Percentiles rank a stretch among this genome's conserved stretches.
Conservation (phyloP, 2,113 vertebrate genomes). For the Myotis davidii region DNA sequence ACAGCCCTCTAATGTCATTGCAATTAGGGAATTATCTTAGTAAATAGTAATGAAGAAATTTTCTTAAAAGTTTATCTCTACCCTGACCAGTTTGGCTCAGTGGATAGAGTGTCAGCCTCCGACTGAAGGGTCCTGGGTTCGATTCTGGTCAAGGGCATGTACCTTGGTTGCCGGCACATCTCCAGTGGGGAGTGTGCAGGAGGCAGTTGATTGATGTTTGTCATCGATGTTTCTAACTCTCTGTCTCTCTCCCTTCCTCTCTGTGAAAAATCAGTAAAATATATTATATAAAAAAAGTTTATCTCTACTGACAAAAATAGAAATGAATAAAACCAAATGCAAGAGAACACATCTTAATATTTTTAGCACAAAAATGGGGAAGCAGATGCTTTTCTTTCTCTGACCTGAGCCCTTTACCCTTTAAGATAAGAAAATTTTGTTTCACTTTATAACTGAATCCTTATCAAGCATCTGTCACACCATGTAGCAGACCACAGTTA, state of each 20-base stretch:
- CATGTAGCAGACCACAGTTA: background rate
- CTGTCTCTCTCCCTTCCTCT: too few relatives aligned
- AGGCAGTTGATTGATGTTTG: too few relatives aligned
- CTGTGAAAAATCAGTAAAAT: too few relatives aligned
- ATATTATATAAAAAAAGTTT: background rate
- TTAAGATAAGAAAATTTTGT: background rate
- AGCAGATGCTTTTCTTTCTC: background rate
- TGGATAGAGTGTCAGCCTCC: too few relatives aligned
- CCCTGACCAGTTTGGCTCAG: too few relatives aligned
- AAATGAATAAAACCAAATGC: background rate
- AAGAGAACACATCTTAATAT: background rate
- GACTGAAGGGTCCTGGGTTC: too few relatives aligned
- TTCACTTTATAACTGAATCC: conserved; percentile 23
- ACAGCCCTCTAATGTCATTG: background rate
- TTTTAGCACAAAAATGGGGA: background rate
- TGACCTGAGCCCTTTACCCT: background rate
- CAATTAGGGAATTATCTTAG: background rate
- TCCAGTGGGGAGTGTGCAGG: too few relatives aligned
- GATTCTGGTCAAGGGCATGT: too few relatives aligned
- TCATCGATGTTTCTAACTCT: too few relatives aligned
- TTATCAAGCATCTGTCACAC: background rate
- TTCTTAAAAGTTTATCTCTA: background rate
- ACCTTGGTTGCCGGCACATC: too few relatives aligned
- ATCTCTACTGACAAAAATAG: background rate
- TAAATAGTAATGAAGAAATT: conserved; percentile 9